Percentiles rank a stretch among this genome's conserved stretches.
These are phyloP conservation scores for Heliconius sara DNA, from an alignment of 2,888 invertebrate species.

Conservation along the genomic window DNA sequence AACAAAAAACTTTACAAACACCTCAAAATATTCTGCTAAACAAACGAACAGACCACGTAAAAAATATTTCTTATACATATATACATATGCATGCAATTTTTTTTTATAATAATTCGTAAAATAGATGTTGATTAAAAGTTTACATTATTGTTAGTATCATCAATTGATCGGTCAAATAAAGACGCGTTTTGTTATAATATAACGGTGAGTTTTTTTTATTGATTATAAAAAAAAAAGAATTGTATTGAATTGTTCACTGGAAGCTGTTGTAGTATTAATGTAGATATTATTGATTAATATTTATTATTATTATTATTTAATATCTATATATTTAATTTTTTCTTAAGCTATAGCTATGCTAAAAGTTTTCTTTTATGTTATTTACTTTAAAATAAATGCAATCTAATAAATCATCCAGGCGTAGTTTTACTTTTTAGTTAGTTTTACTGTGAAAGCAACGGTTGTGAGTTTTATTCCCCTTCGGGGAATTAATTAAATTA, in stretches of 20 bases:
- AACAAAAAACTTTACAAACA: not conserved
- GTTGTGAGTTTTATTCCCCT: too few relatives aligned
- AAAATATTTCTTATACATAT: not conserved
- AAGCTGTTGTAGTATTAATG: too few relatives aligned
- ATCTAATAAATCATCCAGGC: too few relatives aligned
- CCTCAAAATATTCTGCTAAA: not conserved
- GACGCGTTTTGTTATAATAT: not conserved
- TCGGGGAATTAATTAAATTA: not conserved
- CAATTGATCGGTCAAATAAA: slow-evolving; percentile 2
- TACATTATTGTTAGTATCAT: not conserved
- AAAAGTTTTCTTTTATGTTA: too few relatives aligned
- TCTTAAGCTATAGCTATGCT: too few relatives aligned
- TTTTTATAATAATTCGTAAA: not conserved
- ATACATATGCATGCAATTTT: not conserved
- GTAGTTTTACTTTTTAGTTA: too few relatives aligned
- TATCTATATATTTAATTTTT: too few relatives aligned
- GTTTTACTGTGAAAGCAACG: too few relatives aligned
- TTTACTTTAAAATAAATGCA: too few relatives aligned
- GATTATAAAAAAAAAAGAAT: not conserved
- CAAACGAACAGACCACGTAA: not conserved
- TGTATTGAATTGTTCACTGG: not conserved
- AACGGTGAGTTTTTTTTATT: slow-evolving; percentile 1
- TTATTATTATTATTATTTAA: too few relatives aligned
- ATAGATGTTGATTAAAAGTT: not conserved
- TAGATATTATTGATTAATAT: too few relatives aligned